Percentiles rank a stretch among this genome's conserved stretches.
phyloP scores from a whole-genome alignment of 2,113 vertebrate genomes.

The Lynx canadensis region DNA sequence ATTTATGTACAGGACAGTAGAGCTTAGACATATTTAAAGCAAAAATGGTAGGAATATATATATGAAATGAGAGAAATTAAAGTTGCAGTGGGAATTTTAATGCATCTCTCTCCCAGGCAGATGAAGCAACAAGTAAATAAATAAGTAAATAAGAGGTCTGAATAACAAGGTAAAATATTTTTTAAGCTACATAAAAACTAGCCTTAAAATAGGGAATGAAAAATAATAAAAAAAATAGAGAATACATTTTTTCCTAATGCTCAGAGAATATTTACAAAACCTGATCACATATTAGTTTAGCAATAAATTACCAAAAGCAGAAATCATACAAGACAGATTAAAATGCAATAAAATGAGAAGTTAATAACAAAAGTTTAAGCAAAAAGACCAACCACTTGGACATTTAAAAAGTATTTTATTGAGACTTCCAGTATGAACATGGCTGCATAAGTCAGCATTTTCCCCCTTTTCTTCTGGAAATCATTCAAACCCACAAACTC shows the following conservation, averaged over 20 bases:
- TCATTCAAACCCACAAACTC: constrained; percentile 80
- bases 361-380: constrained; percentile 75
- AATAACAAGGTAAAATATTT: constrained; percentile 43
- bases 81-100: background rate
- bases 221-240: background rate
- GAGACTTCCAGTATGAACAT: constrained; percentile 74
- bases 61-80: constrained; percentile 38
- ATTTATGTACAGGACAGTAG: background rate
- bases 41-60: background rate
- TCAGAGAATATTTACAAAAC: constrained; percentile 58
- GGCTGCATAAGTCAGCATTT: constrained; percentile 77
- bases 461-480: constrained; percentile 73
- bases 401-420: constrained; percentile 77
- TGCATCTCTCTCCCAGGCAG: background rate
- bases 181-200: constrained; percentile 4
- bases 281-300: constrained; percentile 59
- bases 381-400: constrained; percentile 74
- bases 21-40: constrained; percentile 34
- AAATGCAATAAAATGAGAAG: constrained; percentile 70
- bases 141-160: constrained; percentile 53
- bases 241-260: constrained; percentile 25
- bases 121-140: constrained; percentile 13
- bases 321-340: constrained; percentile 68
- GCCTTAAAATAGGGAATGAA: constrained; percentile 45
- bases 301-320: constrained; percentile 62